phyloP scores from a whole-genome alignment of 2,888 invertebrate species.

The Chouioia cunea region DNA sequence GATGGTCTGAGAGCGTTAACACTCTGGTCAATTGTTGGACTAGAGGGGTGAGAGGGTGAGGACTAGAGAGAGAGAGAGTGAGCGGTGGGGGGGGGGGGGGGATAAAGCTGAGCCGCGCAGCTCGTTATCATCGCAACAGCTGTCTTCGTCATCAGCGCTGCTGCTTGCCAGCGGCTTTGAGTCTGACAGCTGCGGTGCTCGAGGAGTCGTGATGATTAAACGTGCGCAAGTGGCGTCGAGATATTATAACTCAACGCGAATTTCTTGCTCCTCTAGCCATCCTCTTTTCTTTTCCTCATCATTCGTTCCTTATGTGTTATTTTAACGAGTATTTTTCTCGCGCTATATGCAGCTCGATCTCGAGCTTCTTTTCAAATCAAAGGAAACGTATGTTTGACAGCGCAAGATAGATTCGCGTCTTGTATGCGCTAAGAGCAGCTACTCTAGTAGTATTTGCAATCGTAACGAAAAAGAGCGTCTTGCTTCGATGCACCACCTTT shows the following conservation, averaged over 20 bases:
- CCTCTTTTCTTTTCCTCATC: too few relatives aligned
- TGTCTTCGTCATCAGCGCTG: conserved; percentile 13
- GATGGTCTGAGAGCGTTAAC: too few relatives aligned
- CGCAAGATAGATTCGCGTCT: too few relatives aligned
- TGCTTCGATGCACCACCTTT: too few relatives aligned
- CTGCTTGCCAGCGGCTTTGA: background rate
- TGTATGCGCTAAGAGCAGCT: too few relatives aligned
- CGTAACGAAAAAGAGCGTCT: too few relatives aligned
- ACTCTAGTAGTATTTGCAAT: too few relatives aligned
- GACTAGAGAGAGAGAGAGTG: conserved; percentile 22
- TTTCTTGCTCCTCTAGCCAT: background rate
- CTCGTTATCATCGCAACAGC: conserved; percentile 26
- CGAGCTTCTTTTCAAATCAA: background rate
- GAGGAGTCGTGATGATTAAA: conserved; percentile 25
- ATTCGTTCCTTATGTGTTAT: conserved; percentile 8
- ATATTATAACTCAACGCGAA: conserved; percentile 6
- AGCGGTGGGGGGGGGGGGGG: background rate
- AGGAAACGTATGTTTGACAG: too few relatives aligned
- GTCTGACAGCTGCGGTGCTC: background rate
- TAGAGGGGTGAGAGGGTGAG: conserved; percentile 3
- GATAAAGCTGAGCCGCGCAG: conserved; percentile 28
- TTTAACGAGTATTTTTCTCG: background rate
- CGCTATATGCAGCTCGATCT: background rate
- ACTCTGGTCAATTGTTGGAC: too few relatives aligned
- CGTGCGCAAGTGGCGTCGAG: background rate